Evolutionary conservation across 2,888 invertebrate genomes (phyloP).

Genomic region (Parapristionchus giblindavisi): DNA sequence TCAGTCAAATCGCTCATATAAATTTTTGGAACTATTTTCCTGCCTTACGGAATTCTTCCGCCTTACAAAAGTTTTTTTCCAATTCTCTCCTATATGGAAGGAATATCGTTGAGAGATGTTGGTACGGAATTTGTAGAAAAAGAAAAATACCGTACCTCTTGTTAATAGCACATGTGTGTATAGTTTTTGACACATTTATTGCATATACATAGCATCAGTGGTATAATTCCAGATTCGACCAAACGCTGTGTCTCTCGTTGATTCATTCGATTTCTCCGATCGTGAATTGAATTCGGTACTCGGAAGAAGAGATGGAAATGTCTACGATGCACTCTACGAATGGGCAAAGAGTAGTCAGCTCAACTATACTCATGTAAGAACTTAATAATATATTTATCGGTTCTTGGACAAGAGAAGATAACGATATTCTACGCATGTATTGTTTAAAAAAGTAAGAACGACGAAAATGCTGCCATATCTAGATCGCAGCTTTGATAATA

Average conservation of each 20-base stretch:
- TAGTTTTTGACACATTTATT: too few relatives aligned
- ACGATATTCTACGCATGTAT: background rate
- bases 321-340: constrained; percentile 69
- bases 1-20: too few relatives aligned
- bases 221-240: constrained; percentile 81
- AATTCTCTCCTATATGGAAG: background rate
- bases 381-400: background rate
- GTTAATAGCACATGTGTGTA: too few relatives aligned
- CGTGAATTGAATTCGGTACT: constrained; percentile 70
- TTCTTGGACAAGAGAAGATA: background rate
- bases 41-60: too few relatives aligned
- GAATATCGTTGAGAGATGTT: background rate
- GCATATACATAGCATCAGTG: too few relatives aligned
- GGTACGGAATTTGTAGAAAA: background rate
- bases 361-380: constrained; percentile 50
- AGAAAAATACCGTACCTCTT: too few relatives aligned
- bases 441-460: background rate
- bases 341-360: constrained; percentile 68
- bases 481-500: too few relatives aligned
- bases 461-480: too few relatives aligned
- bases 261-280: constrained; percentile 81
- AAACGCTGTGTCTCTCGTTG: constrained; percentile 88
- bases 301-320: constrained; percentile 71
- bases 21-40: too few relatives aligned
- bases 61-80: too few relatives aligned